Evolutionary conservation across 2,113 vertebrate species (phyloP).

Genomic region (Poecilia latipinna): DNA sequence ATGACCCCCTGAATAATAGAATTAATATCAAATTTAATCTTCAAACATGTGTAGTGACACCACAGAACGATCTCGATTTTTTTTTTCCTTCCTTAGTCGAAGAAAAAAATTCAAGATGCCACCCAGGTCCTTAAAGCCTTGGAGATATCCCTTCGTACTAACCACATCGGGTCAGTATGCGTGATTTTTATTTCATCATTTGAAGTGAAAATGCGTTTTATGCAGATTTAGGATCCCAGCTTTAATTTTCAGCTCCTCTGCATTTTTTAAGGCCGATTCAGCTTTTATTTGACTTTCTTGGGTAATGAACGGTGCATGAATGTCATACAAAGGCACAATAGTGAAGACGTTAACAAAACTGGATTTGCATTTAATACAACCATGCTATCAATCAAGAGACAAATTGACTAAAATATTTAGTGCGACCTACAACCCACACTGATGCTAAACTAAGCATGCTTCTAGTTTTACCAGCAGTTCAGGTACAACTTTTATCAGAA

Average conservation of each 20-base stretch:
- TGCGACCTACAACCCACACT: background rate
- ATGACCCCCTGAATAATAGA: background rate
- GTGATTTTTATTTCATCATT: background rate
- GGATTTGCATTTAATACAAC: background rate
- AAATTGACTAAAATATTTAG: background rate
- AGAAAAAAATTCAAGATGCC: constrained; percentile 89
- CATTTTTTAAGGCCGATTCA: background rate
- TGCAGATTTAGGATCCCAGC: background rate
- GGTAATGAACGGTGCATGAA: background rate
- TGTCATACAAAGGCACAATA: background rate
- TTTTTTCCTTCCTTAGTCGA: constrained; percentile 70
- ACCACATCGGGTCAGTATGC: constrained; percentile 91
- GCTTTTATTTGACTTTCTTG: background rate
- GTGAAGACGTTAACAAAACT: background rate
- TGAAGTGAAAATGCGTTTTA: background rate
- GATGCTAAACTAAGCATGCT: background rate
- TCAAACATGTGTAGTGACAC: background rate
- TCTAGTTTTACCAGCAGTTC: background rate
- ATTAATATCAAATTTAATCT: background rate
- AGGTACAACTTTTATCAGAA: background rate
- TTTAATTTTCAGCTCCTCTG: background rate
- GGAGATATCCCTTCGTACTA: constrained; percentile 96
- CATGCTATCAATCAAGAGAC: background rate
- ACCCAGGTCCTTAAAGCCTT: constrained; percentile 93
- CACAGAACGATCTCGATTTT: background rate